phyloP scores from a whole-genome alignment of 2,888 invertebrate genomes.

The Caenorhabditis becei region DNA sequence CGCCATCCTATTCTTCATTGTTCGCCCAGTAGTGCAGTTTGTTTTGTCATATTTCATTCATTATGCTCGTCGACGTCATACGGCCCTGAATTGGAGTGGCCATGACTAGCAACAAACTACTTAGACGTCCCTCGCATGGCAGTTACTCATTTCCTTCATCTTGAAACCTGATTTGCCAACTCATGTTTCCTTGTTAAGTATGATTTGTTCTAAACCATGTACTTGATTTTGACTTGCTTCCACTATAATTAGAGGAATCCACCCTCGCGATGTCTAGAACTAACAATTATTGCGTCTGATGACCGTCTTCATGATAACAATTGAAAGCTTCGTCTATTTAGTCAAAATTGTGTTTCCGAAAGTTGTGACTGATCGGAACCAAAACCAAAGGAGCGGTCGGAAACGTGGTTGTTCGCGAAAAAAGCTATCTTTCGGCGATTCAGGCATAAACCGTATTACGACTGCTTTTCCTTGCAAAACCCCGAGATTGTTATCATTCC shows the following conservation, averaged over 20 bases:
- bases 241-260: neutral
- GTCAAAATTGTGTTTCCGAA: neutral
- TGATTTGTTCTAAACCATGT: conserved; percentile 1
- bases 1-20: conserved; percentile 24
- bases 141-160: neutral
- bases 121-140: conserved; percentile 26
- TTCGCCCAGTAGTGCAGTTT: conserved; percentile 51
- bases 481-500: conserved; percentile 12
- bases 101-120: conserved; percentile 40
- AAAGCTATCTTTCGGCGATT: conserved; percentile 5
- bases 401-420: conserved; percentile 9
- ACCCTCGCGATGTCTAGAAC: neutral
- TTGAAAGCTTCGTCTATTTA: neutral
- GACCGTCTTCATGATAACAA: conserved; percentile 9
- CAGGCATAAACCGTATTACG: conserved; percentile 9
- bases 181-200: neutral
- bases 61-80: conserved; percentile 51
- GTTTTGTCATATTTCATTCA: conserved; percentile 56
- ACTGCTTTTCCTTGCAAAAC: conserved; percentile 4
- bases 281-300: conserved; percentile 22
- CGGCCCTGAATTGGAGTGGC: conserved; percentile 30
- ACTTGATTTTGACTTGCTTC: conserved; percentile 14
- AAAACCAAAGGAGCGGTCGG: neutral
- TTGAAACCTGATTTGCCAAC: neutral
- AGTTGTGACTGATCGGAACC: neutral